Evolutionary conservation across 2,113 vertebrate species (phyloP).

Genomic region (Murina feae): DNA sequence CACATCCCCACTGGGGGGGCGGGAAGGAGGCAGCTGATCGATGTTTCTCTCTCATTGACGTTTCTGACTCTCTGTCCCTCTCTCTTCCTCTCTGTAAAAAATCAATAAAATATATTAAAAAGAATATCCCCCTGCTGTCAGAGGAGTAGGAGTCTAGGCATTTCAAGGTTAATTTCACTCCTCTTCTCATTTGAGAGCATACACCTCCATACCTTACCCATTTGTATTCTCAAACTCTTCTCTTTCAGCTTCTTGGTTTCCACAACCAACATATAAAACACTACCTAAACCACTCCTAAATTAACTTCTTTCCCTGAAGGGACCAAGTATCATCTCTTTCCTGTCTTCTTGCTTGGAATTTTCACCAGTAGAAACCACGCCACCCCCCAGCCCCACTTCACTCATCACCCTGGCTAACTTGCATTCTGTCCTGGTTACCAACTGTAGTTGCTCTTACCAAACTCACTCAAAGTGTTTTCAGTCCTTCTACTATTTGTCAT

Average conservation of each 20-base stretch:
- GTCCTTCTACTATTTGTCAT: not conserved
- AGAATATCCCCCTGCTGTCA: not conserved
- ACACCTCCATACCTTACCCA: not conserved
- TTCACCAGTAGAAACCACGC: not conserved
- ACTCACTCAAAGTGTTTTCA: not conserved
- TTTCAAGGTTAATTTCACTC: not conserved
- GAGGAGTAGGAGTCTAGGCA: not conserved
- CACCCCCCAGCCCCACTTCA: not conserved
- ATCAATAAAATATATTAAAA: no score
- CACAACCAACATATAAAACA: not conserved
- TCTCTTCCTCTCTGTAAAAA: no score
- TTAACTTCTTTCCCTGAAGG: not conserved
- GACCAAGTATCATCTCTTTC: not conserved
- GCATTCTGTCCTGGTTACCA: not conserved
- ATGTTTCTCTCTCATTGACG: no score
- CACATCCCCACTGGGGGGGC: no score
- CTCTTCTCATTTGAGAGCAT: not conserved
- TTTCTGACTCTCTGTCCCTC: no score
- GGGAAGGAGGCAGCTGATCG: no score
- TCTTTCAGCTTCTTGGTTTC: not conserved
- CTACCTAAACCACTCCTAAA: not conserved
- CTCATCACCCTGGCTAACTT: accelerated
- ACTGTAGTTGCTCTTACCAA: not conserved
- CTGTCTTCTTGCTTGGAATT: not conserved
- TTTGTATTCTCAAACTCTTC: not conserved